phyloP scores from a whole-genome alignment of 2,113 vertebrate species.

The Dipodomys ordii region DNA sequence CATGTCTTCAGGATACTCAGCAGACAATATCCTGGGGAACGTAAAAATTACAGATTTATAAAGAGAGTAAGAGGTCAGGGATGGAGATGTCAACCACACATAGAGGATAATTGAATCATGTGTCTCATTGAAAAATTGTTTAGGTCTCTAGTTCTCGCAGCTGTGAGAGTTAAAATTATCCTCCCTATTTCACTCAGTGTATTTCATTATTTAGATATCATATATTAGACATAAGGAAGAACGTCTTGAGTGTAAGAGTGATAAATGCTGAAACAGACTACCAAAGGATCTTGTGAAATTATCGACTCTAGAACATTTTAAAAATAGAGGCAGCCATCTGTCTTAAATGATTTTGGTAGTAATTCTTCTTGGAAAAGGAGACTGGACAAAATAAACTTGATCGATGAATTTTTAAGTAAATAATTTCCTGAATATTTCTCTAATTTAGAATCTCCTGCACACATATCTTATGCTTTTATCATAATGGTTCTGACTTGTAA shows the following conservation, averaged over 20 bases:
- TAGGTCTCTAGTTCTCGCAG: slow-evolving; percentile 72
- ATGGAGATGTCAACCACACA: slow-evolving; percentile 40
- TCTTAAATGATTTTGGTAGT: slow-evolving; percentile 64
- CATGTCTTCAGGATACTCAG: slow-evolving; percentile 24
- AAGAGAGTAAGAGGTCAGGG: slow-evolving; percentile 73
- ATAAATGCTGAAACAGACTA: slow-evolving; percentile 77
- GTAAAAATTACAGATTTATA: slow-evolving; percentile 69
- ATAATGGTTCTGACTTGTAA: not conserved
- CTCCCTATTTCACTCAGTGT: slow-evolving; percentile 72
- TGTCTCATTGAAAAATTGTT: slow-evolving; percentile 81
- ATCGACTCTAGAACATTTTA: slow-evolving; percentile 76
- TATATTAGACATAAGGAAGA: slow-evolving; percentile 83
- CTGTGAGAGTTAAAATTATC: slow-evolving; percentile 81
- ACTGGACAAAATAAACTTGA: slow-evolving; percentile 65
- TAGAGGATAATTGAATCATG: slow-evolving; percentile 64
- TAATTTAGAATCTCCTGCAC: not conserved
- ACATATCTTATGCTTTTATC: not conserved
- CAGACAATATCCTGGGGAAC: slow-evolving; percentile 63
- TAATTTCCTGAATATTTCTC: not conserved
- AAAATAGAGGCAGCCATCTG: slow-evolving; percentile 77
- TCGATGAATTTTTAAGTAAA: slow-evolving; percentile 57
- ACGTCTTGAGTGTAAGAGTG: slow-evolving; percentile 73
- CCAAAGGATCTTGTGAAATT: slow-evolving; percentile 69
- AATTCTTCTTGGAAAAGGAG: slow-evolving; percentile 65
- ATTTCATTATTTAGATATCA: slow-evolving; percentile 84